Evolutionary conservation across 1,140 invertebrate species (phyloP), one percentile per base, ranked within the genome.

Genomic region (Mizuhopecten yessoensis): DNA sequence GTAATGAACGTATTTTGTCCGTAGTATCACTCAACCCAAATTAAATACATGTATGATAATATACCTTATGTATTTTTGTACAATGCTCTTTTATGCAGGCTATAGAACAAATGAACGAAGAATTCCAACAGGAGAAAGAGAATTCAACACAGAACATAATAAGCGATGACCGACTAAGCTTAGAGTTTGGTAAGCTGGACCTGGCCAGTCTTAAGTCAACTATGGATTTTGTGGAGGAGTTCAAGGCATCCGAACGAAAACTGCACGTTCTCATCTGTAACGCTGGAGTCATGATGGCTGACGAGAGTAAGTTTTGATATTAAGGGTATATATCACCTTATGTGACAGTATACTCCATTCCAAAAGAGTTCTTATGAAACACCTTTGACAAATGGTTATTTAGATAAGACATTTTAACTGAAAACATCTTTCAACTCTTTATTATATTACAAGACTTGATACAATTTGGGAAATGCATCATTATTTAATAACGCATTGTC

Each of bases 191-290:
- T 57, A 49, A 94, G 87, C 49, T 95, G 9, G 94, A 96, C 87
- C 87, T 95, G 33, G 91, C 94, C 10, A 91, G 86, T 7, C 39
- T 94, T 23, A 92, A 94, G 17, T 95, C 95, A 9, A 92, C 94
- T 15, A 87, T 91, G 89, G 57, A 93, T 39, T 96, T 96, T 92
- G 94, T 93, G 10, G 91, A 94, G 0, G 49, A 90, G 17, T 95
- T 95, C 86, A 92, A 97, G 95, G 94, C 96, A 95, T 98, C 98
- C 95, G 97, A 98, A 95, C 96, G 97, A 0, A 95, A 97, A 34
- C 95, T 99, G 7, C 97, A 99, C 96, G 97, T 99, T 33, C 90
- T 96, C 9, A 93, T 96, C 39, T 95, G 95, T 91, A 96, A 95
- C 86, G 95, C 95, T 17, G 95, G 93, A 23, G 33, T 91, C 3